A percentile compares a stretch with the other conserved stretches of the same genome.
phyloP scores from a whole-genome alignment of 2,797 vertebrate species.

The Micromesistius poutassou region DNA sequence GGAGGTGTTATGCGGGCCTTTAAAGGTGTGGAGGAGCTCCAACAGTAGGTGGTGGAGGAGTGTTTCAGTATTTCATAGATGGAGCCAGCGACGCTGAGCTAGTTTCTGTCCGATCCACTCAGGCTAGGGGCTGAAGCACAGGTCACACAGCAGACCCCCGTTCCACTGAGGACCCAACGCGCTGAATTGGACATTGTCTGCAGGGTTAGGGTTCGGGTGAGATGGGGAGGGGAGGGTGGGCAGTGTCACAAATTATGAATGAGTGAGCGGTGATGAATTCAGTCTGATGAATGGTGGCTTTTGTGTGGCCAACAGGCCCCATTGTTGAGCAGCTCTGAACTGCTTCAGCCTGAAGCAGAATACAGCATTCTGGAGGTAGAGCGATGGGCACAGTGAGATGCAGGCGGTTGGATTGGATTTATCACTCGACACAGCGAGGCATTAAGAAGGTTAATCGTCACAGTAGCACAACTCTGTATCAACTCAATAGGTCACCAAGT shows the following conservation, averaged over 20 bases:
- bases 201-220: not conserved
- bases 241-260: constrained; percentile 65
- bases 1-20: constrained; percentile 9
- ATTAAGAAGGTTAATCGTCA: not conserved
- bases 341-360: constrained; percentile 28
- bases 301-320: constrained; percentile 57
- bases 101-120: not conserved
- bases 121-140: not conserved
- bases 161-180: constrained; percentile 49
- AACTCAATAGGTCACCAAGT: not conserved
- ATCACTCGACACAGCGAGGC: not conserved
- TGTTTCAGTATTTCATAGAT: not conserved
- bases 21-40: not conserved
- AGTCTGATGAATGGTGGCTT: constrained; percentile 57
- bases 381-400: not conserved
- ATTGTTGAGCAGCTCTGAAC: constrained; percentile 43
- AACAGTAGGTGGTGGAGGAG: not conserved
- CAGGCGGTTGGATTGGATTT: not conserved
- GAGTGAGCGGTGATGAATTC: constrained; percentile 55
- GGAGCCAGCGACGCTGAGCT: not conserved
- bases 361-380: not conserved
- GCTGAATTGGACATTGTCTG: constrained; percentile 55
- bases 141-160: constrained; percentile 23
- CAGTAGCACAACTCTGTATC: not conserved
- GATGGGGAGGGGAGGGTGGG: constrained; percentile 21